Conservation (phyloP, 2,113 vertebrate genomes). For the Ictalurus punctatus region DNA sequence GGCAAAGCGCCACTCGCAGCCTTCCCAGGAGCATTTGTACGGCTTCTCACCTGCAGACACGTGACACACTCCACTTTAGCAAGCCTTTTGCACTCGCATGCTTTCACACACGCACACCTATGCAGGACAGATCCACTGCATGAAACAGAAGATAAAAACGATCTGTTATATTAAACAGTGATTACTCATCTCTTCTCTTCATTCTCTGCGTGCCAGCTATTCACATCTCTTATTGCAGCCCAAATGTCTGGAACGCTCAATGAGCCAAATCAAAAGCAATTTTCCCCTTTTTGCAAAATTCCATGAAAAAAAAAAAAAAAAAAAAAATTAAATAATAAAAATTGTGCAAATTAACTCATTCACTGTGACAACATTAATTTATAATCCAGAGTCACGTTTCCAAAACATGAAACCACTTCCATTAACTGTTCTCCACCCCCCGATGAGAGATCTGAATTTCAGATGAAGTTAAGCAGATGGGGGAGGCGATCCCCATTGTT, state of each 20-base stretch:
- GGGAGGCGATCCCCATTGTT: conserved; percentile 72
- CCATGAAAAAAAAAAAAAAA: conserved; percentile 29
- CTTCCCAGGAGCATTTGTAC: conserved; percentile 99
- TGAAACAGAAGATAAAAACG: not conserved
- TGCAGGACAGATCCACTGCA: not conserved
- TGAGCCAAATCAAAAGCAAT: conserved; percentile 66
- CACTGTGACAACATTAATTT: conserved; percentile 68
- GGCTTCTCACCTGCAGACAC: conserved; percentile 89
- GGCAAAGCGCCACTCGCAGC: conserved; percentile 99
- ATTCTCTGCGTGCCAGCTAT: not conserved
- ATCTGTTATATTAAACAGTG: conserved; percentile 1
- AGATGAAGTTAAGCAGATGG: conserved; percentile 77
- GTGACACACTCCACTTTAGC: conserved; percentile 30
- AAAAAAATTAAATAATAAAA: not conserved
- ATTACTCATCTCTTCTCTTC: not conserved
- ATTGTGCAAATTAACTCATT: conserved; percentile 69
- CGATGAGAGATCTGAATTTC: conserved; percentile 69
- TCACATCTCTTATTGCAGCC: conserved; percentile 9
- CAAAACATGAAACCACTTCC: conserved; percentile 69
- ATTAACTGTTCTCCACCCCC: conserved; percentile 56
- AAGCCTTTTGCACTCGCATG: conserved; percentile 7
- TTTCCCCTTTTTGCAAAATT: conserved; percentile 43
- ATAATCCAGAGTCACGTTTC: conserved; percentile 70
- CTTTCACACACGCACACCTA: conserved; percentile 2
- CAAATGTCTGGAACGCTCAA: conserved; percentile 51